Base-by-base conservation (phyloP, 2,797 vertebrate species). In the Channa striata region DNA sequence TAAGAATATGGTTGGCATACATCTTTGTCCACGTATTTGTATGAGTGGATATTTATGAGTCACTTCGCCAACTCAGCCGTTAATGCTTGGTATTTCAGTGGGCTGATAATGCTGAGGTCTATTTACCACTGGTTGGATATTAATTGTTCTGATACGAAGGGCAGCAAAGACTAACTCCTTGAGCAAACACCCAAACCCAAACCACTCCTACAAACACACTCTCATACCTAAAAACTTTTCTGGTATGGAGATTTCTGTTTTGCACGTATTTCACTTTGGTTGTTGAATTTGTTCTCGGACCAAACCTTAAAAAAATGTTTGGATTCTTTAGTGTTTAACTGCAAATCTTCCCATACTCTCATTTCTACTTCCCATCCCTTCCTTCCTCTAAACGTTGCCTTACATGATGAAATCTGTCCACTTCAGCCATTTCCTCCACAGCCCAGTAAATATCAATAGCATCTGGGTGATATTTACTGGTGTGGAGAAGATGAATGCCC, bases 391-490 rank as follows among this genome's bases (percentile, higher is more conserved):
- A 57, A 81, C 40, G 20, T 77, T 13, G 0, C 46, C 43, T 56
- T 64, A 57, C 37, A 44, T 50, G 51, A 68, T 65, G 50, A 81
- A 80, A 67, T 79, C 68, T 21, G 51, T 77, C 68, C 58, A 72
- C 53, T 65, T 50, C 34, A 64, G 54, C 60, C 40, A 19, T 74
- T 85, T 87, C 65, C 67, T 68, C 75, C 53, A 49, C 30, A 69
- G 56, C 61, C 47, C 69, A 78, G 82, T 86, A 85, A 87, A 88
- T 86, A 88, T 88, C 84, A 86, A 75, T 78, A 88, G 60, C 81
- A 82, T 89, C 85, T 87, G 74, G 73, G 67, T 87, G 88, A 88
- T 90, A 86, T 91, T 90, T 90, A 90, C 89, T 85, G 82, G 87
- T 83, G 87, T 90, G 86, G 77, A 49, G 83, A 89, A 92, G 91